Conservation (phyloP, 2,797 vertebrate genomes). For the Garrulus glandarius region DNA sequence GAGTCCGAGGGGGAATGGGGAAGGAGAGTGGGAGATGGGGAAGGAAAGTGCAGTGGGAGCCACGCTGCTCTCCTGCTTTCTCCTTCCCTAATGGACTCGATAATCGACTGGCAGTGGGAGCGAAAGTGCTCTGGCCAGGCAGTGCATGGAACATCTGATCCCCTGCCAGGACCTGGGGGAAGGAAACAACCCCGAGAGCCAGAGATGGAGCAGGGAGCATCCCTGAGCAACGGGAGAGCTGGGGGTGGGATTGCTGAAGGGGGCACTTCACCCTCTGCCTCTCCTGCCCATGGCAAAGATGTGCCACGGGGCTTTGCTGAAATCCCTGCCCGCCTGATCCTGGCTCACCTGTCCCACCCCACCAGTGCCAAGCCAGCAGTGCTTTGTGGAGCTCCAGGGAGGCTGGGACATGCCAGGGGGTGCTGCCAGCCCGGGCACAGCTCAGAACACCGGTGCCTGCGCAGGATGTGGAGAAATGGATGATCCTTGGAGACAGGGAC, state of each 20-base stretch:
- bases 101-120: neutral
- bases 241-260: neutral
- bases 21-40: neutral
- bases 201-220: neutral
- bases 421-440: neutral
- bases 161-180: neutral
- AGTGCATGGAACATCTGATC: neutral
- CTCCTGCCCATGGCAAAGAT: neutral
- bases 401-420: neutral
- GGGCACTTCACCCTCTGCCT: neutral
- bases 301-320: accelerated
- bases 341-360: neutral
- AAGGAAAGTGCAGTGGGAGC: neutral
- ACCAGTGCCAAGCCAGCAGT: neutral
- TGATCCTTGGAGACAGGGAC: neutral
- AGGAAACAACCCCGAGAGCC: neutral
- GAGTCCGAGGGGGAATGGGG: neutral
- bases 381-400: neutral
- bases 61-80: neutral
- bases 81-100: neutral
- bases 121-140: neutral
- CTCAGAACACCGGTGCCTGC: neutral
- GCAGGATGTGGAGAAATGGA: neutral
- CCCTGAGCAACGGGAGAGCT: neutral
- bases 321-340: neutral